Conservation (phyloP, 2,797 vertebrate species). For the Xyrichtys novacula region DNA sequence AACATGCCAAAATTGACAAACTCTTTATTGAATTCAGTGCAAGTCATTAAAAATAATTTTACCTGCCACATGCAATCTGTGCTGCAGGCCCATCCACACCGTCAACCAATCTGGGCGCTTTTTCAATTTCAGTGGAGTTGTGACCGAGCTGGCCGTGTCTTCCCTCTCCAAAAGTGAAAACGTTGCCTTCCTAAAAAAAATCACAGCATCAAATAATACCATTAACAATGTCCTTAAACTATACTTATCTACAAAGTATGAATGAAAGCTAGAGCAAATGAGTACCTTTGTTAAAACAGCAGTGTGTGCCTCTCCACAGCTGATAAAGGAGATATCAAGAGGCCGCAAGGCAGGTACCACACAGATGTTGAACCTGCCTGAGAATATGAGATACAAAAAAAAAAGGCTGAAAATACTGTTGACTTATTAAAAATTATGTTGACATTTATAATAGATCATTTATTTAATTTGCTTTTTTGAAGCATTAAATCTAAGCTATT, state of each 20-base stretch:
- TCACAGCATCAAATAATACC: neutral
- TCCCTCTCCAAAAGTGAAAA: slow-evolving; percentile 92
- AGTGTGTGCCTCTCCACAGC: slow-evolving; percentile 85
- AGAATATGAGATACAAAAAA: slow-evolving; percentile 11
- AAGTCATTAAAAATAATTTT: too few species aligned
- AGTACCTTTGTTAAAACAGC: slow-evolving; percentile 84
- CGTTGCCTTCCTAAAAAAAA: slow-evolving; percentile 83
- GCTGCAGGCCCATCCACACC: slow-evolving; percentile 81
- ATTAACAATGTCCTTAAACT: too few species aligned
- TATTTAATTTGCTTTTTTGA: too few species aligned
- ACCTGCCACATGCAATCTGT: slow-evolving; percentile 90
- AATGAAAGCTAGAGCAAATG: neutral
- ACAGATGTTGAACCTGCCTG: slow-evolving; percentile 82
- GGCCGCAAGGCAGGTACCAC: slow-evolving; percentile 79
- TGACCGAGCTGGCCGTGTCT: slow-evolving; percentile 90
- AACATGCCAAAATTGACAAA: too few species aligned
- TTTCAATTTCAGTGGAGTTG: slow-evolving; percentile 81
- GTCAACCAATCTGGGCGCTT: slow-evolving; percentile 81
- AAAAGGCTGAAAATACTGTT: neutral
- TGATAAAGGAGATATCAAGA: slow-evolving; percentile 77
- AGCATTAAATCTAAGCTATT: too few species aligned
- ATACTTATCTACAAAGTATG: too few species aligned
- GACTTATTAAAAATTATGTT: too few species aligned
- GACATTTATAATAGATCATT: too few species aligned
- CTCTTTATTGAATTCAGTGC: too few species aligned